Evolutionary conservation across 2,888 invertebrate genomes (phyloP).

Genomic region (Ectropis crepuscularia): DNA sequence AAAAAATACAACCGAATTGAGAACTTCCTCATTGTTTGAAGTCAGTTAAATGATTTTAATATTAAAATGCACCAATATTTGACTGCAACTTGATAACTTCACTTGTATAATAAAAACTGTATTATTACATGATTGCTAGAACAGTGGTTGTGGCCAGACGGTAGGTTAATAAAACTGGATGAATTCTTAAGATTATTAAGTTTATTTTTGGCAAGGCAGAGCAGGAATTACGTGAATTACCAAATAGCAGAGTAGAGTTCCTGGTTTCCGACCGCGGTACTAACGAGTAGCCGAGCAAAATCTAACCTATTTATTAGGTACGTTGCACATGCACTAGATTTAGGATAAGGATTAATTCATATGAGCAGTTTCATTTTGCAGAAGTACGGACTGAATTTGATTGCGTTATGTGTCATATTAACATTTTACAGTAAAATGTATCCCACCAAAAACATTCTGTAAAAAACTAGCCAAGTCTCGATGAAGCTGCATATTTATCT

Average conservation of each 20-base stretch:
- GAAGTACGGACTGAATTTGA: slow-evolving; percentile 1
- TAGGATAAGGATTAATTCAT: slow-evolving; percentile 16
- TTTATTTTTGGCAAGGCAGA: slow-evolving; percentile 12
- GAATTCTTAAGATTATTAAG: slow-evolving; percentile 46
- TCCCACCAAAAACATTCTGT: too few relatives aligned
- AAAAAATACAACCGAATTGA: too few relatives aligned
- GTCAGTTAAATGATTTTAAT: too few relatives aligned
- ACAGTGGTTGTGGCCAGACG: neutral
- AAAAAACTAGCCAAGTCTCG: too few relatives aligned
- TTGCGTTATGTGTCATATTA: neutral
- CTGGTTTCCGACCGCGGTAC: slow-evolving; percentile 11
- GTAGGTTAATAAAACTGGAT: slow-evolving; percentile 14
- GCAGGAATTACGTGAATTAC: slow-evolving; percentile 30
- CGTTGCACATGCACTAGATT: slow-evolving; percentile 26
- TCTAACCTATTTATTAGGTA: slow-evolving; percentile 27
- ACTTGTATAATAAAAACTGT: too few relatives aligned
- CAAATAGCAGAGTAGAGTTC: slow-evolving; percentile 13
- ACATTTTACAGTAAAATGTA: too few relatives aligned
- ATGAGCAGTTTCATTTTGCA: slow-evolving; percentile 8
- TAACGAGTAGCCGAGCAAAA: slow-evolving; percentile 13
- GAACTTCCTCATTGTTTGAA: too few relatives aligned
- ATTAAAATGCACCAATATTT: too few relatives aligned
- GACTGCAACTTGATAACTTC: too few relatives aligned
- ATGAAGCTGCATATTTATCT: too few relatives aligned
- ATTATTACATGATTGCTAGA: neutral